Conservation (phyloP, 1,140 invertebrate genomes). For the Protaetia brevitarsis region DNA sequence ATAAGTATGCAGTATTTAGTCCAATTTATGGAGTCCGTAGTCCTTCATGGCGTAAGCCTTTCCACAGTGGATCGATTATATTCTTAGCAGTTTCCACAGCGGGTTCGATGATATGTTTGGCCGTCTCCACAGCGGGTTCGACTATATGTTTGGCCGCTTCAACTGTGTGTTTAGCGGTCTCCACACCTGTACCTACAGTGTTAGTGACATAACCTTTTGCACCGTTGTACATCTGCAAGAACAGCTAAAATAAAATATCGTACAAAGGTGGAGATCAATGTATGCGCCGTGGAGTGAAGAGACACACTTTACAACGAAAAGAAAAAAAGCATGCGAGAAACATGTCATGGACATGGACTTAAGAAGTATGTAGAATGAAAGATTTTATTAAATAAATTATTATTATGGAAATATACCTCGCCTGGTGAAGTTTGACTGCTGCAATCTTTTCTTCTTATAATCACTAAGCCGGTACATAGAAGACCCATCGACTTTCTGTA, state of each 20-base stretch:
- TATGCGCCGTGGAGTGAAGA: constrained; percentile 15
- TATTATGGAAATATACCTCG: constrained; percentile 46
- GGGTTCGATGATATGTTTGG: constrained; percentile 38
- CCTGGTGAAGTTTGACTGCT: constrained; percentile 49
- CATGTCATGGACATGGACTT: not conserved
- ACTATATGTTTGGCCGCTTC: constrained; percentile 30
- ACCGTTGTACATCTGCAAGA: constrained; percentile 55
- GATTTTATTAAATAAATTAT: not conserved
- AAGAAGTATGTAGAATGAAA: not conserved
- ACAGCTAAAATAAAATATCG: constrained; percentile 34
- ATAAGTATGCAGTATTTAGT: constrained; percentile 27
- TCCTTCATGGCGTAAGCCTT: constrained; percentile 32
- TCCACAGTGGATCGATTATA: constrained; percentile 25
- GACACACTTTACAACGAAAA: not conserved
- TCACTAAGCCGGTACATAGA: constrained; percentile 52
- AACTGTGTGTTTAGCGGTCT: constrained; percentile 32
- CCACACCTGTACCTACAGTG: constrained; percentile 41
- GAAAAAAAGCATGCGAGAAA: not conserved
- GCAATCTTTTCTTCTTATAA: constrained; percentile 52
- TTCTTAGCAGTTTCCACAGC: constrained; percentile 33
- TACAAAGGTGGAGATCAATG: not conserved
- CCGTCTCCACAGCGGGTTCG: constrained; percentile 29
- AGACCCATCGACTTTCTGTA: constrained; percentile 52
- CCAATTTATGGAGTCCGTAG: constrained; percentile 31
- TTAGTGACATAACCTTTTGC: constrained; percentile 57